These are phyloP conservation scores for Globodera ellingtonae DNA, from an alignment of 1,140 invertebrate species.

Conservation along the genomic window DNA sequence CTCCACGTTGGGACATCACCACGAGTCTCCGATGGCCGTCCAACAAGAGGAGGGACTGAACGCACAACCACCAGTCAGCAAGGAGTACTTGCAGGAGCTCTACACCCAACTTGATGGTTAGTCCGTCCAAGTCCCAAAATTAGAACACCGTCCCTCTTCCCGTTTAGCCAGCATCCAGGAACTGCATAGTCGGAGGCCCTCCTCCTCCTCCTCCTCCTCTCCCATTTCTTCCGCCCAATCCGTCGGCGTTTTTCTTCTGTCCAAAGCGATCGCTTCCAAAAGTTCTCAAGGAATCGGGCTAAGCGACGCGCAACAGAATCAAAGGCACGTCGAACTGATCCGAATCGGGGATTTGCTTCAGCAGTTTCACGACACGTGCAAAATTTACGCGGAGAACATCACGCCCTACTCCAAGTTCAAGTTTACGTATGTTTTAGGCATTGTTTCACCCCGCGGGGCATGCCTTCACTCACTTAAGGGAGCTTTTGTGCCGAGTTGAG, in stretches of 20 bases:
- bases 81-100: constrained; percentile 54
- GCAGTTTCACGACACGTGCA: constrained; percentile 61
- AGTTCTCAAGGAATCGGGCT: not conserved
- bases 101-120: constrained; percentile 46
- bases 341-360: constrained; percentile 51
- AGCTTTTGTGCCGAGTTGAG: constrained; percentile 57
- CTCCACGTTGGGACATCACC: constrained; percentile 13
- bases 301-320: constrained; percentile 20
- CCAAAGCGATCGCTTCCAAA: not conserved
- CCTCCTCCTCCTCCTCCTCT: constrained; percentile 12
- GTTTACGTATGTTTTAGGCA: constrained; percentile 48
- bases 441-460: not conserved
- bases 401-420: constrained; percentile 64
- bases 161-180: constrained; percentile 50
- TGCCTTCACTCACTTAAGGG: constrained; percentile 47
- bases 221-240: constrained; percentile 20
- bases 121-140: not conserved
- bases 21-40: constrained; percentile 27
- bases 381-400: constrained; percentile 64
- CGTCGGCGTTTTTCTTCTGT: constrained; percentile 4
- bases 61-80: constrained; percentile 48
- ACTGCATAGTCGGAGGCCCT: constrained; percentile 33
- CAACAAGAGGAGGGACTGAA: constrained; percentile 15
- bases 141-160: not conserved
- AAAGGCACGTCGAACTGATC: constrained; percentile 41